Evolutionary conservation across 2,797 vertebrate species (phyloP).

Genomic region (Uromys caudimaculatus): DNA sequence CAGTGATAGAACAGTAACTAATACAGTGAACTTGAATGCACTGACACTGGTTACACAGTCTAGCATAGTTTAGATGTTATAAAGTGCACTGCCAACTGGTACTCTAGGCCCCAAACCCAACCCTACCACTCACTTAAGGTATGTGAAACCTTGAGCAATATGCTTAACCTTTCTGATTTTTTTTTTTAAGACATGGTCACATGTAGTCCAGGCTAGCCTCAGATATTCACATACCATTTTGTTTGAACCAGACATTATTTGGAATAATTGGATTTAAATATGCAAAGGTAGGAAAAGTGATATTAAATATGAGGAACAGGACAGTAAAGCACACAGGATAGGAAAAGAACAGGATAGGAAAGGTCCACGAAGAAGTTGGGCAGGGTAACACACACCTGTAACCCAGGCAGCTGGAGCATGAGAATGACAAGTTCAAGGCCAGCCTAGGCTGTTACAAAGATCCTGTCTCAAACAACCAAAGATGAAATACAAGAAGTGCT

Average conservation of each 20-base stretch:
- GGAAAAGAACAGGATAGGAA: neutral
- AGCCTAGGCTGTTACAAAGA: neutral
- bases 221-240: neutral
- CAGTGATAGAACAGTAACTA: neutral
- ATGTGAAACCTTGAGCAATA: conserved; percentile 27
- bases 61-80: neutral
- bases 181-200: neutral
- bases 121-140: neutral
- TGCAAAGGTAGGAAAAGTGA: neutral
- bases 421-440: neutral
- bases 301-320: neutral
- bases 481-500: neutral
- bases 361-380: neutral
- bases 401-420: neutral
- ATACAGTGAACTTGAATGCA: neutral
- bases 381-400: neutral
- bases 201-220: neutral
- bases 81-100: neutral
- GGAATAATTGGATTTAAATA: neutral
- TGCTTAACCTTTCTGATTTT: neutral
- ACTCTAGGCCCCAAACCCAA: neutral
- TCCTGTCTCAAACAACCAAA: neutral
- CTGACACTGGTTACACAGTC: neutral
- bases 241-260: conserved; percentile 33
- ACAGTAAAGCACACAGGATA: neutral